Base-by-base conservation (phyloP, 2,113 vertebrate species). In the Macaca nemestrina region DNA sequence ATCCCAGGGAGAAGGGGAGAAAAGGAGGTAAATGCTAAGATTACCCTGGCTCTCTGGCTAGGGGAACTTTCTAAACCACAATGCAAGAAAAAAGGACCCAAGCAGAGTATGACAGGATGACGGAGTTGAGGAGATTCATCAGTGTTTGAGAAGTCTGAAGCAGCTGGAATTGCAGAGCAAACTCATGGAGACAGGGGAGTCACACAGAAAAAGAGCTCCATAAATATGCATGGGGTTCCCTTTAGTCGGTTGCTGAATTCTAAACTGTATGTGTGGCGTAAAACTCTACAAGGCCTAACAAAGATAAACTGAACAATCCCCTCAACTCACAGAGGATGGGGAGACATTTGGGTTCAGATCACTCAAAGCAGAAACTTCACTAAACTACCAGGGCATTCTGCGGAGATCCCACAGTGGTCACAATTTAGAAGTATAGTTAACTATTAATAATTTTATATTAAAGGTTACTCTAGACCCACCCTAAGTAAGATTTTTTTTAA, bases 181-280 rank as follows among this genome's bases (percentile, higher is more conserved):
- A 88, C 25, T 76, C 17, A 78, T 72, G 22, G 20, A 67, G 32
- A 87, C 75, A 5, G 35, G 40, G 27, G 14, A 82, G 76, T 1
- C 40, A 48, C 9, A 43, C 27, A 70, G 48, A 94, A 70, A 43
- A 83, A 25, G 5, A 38, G 0, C 16, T 84, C 94, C 68, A 70
- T n/a, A 55, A 92, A 52, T 25, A 88, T 27, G 38, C 10, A 57
- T 20, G 8, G 9, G 48, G 32, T 38, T 64, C 38, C 14, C 11
- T 6, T 67, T 13, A 32, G 14, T 59, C 50, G 76, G 32, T 59
- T 59, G 6, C 22, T 79, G 43, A 68, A 38, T 45, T 87, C 14
- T 20, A 61, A 78, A 10, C n/a, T n/a, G 25, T 8, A 2, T 55
- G 1, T 23, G 6, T 55, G 55, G 20, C 0, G 0, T 57, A 35